These are phyloP conservation scores for Callipepla californica DNA, from an alignment of 2,113 vertebrate species.

Conservation along the genomic window DNA sequence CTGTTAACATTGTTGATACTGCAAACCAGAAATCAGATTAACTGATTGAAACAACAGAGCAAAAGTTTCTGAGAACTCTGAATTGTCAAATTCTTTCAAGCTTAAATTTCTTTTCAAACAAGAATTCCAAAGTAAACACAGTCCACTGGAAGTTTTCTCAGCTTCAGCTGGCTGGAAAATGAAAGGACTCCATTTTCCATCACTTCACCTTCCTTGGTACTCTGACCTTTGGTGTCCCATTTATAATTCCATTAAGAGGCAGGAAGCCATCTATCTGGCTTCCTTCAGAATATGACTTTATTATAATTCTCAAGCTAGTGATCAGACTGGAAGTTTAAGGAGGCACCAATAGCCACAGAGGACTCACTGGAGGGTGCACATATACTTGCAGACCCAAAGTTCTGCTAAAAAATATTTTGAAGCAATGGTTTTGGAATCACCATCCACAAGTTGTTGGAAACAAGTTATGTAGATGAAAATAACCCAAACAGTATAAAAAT, in stretches of 20 bases:
- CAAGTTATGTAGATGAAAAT: neutral
- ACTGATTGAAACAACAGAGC: neutral
- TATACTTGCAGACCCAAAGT: neutral
- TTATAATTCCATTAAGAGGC: neutral
- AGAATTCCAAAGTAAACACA: neutral
- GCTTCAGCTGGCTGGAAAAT: neutral
- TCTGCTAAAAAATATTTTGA: neutral
- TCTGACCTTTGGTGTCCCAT: neutral
- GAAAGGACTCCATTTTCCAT: neutral
- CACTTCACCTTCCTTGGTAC: neutral
- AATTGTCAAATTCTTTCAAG: neutral
- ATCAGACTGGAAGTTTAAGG: neutral
- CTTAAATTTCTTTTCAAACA: neutral
- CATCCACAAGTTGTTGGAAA: neutral
- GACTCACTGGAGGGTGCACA: neutral
- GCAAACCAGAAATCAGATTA: neutral
- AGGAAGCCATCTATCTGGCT: conserved; percentile 26
- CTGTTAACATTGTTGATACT: neutral
- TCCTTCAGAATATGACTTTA: neutral
- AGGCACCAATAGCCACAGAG: neutral
- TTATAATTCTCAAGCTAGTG: neutral
- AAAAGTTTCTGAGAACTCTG: neutral
- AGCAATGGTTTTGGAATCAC: neutral
- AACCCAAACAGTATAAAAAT: neutral
- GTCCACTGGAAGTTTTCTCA: neutral